A percentile compares a stretch with the other conserved stretches of the same genome.
phyloP scores from a whole-genome alignment of 2,797 vertebrate species.

The Leptoclinus maculatus region DNA sequence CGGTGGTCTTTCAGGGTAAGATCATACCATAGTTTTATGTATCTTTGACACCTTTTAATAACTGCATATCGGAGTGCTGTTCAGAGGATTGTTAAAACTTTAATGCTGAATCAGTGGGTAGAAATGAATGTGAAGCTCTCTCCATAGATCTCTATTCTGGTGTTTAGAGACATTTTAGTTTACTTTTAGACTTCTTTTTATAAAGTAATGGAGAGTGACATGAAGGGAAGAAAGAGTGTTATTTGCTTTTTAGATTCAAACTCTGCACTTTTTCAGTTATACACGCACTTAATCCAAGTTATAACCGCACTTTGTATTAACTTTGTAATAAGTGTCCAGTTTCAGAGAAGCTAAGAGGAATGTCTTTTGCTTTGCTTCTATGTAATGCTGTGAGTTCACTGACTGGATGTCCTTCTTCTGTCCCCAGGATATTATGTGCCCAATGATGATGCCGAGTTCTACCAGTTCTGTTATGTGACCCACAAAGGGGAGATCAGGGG shows the following conservation, averaged over 20 bases:
- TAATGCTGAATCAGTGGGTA: slow-evolving; percentile 49
- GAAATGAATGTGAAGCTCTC: slow-evolving; percentile 55
- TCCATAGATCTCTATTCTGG: slow-evolving; percentile 38
- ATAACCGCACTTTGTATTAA: not conserved
- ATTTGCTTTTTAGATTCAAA: slow-evolving; percentile 35
- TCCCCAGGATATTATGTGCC: slow-evolving; percentile 96
- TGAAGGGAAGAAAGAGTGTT: not conserved
- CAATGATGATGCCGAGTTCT: slow-evolving; percentile 98
- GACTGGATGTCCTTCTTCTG: not conserved
- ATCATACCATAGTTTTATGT: slow-evolving; percentile 55
- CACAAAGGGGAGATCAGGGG: slow-evolving; percentile 98
- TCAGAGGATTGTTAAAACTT: slow-evolving; percentile 64
- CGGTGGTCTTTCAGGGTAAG: slow-evolving; percentile 96
- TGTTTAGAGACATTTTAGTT: slow-evolving; percentile 60
- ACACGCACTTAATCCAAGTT: not conserved
- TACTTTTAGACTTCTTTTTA: slow-evolving; percentile 26
- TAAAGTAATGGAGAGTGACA: slow-evolving; percentile 39
- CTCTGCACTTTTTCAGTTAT: not conserved
- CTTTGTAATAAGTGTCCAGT: not conserved
- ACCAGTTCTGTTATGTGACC: slow-evolving; percentile 99
- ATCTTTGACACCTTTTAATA: slow-evolving; percentile 75
- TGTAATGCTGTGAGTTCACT: not conserved
- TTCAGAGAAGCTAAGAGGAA: not conserved
- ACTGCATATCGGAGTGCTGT: slow-evolving; percentile 45
- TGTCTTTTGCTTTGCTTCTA: not conserved